phyloP scores from a whole-genome alignment of 2,888 invertebrate species.

The Sarcophaga caerulescens region DNA sequence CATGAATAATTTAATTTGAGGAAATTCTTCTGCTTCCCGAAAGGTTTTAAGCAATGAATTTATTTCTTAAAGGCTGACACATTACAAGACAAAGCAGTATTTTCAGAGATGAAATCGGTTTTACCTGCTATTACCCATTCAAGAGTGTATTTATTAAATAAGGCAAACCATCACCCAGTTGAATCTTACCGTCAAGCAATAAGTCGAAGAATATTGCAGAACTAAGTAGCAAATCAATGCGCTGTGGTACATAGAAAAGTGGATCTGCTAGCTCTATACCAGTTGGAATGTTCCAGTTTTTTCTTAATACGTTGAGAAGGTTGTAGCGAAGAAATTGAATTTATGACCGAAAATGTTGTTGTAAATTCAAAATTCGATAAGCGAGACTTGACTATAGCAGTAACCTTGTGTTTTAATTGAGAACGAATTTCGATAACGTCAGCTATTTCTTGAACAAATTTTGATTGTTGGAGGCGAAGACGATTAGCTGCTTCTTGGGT shows the following conservation, averaged over 20 bases:
- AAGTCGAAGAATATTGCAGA: too few species aligned
- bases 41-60: background rate
- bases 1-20: background rate
- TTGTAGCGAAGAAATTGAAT: slow-evolving; percentile 34
- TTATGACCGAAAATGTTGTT: slow-evolving; percentile 35
- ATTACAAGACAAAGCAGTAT: background rate
- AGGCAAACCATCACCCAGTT: slow-evolving; percentile 38
- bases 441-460: slow-evolving; percentile 15
- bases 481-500: background rate
- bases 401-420: slow-evolving; percentile 18
- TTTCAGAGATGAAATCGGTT: background rate
- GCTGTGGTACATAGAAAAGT: slow-evolving; percentile 30
- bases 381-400: slow-evolving; percentile 11
- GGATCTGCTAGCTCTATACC: slow-evolving; percentile 38
- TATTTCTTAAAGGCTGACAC: too few species aligned
- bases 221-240: too few species aligned
- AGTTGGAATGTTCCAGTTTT: slow-evolving; percentile 36
- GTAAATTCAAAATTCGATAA: slow-evolving; percentile 42
- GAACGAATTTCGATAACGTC: slow-evolving; percentile 48
- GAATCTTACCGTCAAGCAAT: slow-evolving; percentile 34
- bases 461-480: background rate
- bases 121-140: slow-evolving; percentile 41
- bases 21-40: slow-evolving; percentile 38
- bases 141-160: slow-evolving; percentile 44
- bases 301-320: too few species aligned